Evolutionary conservation across 2,888 invertebrate genomes (phyloP), one percentile per base, ranked within the genome.

Genomic region (Empis livida): DNA sequence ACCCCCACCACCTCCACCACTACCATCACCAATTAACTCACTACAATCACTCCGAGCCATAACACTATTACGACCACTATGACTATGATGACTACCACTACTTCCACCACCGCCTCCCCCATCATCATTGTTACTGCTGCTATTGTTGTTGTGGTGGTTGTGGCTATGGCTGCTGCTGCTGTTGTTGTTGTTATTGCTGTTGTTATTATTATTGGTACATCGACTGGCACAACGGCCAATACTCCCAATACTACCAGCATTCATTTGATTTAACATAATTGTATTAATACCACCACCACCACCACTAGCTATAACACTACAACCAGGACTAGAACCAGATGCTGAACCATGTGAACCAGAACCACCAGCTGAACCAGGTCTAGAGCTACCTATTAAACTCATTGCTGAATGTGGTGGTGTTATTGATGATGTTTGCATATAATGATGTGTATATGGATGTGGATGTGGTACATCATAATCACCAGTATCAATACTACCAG

Each of bases 401-500:
- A 69, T 60, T 37, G 67, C 65, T 41, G 67, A 62, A 54, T 67
- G 68, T 45, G 68, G 69, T 49, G 70, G 68, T 46, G 68, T 68
- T 55, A 67, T 64, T 43, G 69, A 67, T 44, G 67, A 63, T 41
- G 69, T 68, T 55, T 69, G 68, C 68, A 69, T 70, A 53, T 70
- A 70, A 54, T 69, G 70, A 59, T 70, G 70, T 44, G 70, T 70
- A 55, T 70, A 69, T 17, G 69, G 70, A 62, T 70, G 70, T 52
- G 69, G 70, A 62, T 68, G 70, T 38, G 70, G 70, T 44, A 70
- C 68, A 60, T 70, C 70, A 54, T 70, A 70, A 54, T 70, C 70
- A 39, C 70, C 69, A 9, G 68, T 69, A 51, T 70, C 70, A 44
- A 67, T 64, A 45, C 61, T 61, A 43, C 65, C 62, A 15, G 67